Percentiles rank a stretch among this genome's conserved stretches.
phyloP scores from a whole-genome alignment of 2,797 vertebrate species.

The Ambastaia sidthimunki region DNA sequence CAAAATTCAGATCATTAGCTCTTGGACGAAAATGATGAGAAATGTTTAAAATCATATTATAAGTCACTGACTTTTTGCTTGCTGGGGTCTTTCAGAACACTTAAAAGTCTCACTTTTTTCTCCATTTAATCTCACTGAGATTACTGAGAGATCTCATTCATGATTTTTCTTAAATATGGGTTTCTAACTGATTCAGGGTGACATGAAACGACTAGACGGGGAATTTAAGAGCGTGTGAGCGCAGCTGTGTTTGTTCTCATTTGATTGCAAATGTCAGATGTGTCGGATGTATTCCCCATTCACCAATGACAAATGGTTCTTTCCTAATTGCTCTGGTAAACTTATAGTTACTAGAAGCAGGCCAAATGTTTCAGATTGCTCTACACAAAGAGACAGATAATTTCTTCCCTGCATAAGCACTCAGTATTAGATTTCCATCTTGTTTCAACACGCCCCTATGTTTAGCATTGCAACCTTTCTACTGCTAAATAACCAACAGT shows the following conservation, averaged over 20 bases:
- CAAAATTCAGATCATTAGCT: too few species aligned
- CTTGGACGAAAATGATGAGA: too few species aligned
- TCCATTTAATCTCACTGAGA: not conserved
- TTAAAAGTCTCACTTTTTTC: not conserved
- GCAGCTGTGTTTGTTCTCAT: not conserved
- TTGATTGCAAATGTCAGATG: not conserved
- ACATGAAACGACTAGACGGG: conserved; percentile 44
- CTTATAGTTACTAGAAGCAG: not conserved
- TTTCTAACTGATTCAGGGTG: conserved; percentile 71
- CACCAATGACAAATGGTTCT: not conserved
- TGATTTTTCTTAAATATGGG: not conserved
- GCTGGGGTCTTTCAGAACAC: too few species aligned
- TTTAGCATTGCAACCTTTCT: not conserved
- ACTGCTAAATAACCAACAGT: not conserved
- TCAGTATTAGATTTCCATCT: not conserved
- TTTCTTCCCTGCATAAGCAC: not conserved
- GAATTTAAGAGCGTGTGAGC: conserved; percentile 55
- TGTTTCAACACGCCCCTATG: not conserved
- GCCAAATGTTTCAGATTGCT: not conserved
- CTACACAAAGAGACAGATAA: not conserved
- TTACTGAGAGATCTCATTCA: too few species aligned
- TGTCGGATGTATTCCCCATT: too few species aligned
- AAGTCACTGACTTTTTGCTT: too few species aligned
- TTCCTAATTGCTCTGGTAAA: not conserved
- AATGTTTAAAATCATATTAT: too few species aligned